phyloP scores from a whole-genome alignment of 2,797 vertebrate genomes.

The Meriones psammophilus region DNA sequence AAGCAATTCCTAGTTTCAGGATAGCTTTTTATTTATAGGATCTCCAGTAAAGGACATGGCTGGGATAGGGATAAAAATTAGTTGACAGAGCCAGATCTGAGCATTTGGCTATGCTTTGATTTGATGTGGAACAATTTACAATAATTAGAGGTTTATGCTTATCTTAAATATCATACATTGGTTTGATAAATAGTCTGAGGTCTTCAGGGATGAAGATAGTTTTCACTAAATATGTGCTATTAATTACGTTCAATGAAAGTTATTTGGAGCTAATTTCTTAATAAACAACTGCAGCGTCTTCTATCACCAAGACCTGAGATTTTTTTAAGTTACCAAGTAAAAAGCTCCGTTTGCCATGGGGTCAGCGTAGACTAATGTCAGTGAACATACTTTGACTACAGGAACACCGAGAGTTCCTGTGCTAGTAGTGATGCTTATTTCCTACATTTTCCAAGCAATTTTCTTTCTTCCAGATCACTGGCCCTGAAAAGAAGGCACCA shows the following conservation, averaged over 20 bases:
- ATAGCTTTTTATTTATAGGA: not conserved
- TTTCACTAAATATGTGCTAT: slow-evolving; percentile 56
- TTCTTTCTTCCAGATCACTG: not conserved
- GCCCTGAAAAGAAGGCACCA: not conserved
- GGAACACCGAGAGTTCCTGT: not conserved
- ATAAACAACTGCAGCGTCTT: slow-evolving; percentile 6
- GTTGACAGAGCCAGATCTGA: not conserved
- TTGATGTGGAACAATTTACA: not conserved
- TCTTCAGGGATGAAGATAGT: not conserved
- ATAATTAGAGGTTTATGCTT: slow-evolving; percentile 12
- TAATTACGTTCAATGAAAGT: slow-evolving; percentile 54
- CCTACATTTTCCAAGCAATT: not conserved
- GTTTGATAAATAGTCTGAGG: not conserved
- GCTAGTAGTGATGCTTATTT: not conserved
- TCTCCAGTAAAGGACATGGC: not conserved
- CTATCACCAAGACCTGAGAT: not conserved
- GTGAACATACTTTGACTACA: not conserved
- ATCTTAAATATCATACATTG: not conserved
- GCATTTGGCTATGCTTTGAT: not conserved
- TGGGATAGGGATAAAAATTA: not conserved
- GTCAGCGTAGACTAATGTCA: not conserved
- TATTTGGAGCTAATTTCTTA: slow-evolving; percentile 38
- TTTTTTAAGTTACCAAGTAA: slow-evolving; percentile 31
- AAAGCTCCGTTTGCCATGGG: not conserved
- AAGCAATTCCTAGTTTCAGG: not conserved